These are phyloP conservation scores for Chionis minor DNA, from an alignment of 2,113 vertebrate genomes.

Conservation along the genomic window DNA sequence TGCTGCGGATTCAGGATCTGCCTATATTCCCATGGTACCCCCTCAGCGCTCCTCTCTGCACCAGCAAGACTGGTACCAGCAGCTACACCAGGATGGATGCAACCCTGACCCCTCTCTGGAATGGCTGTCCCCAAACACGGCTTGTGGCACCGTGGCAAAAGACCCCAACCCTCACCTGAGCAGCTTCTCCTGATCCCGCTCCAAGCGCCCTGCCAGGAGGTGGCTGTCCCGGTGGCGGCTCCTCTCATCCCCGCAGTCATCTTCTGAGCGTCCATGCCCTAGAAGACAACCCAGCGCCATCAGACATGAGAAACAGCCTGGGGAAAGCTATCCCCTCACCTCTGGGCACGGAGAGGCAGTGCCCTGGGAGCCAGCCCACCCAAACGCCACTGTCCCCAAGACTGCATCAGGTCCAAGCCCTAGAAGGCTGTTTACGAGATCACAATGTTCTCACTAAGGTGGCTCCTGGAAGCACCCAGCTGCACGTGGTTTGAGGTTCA, in stretches of 20 bases:
- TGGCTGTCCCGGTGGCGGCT: slow-evolving; percentile 84
- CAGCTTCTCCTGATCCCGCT: slow-evolving; percentile 92
- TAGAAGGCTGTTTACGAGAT: not conserved
- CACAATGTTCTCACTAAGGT: not conserved
- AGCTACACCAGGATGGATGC: not conserved
- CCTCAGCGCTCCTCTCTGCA: not conserved
- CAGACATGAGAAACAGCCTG: not conserved
- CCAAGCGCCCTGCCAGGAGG: slow-evolving; percentile 85
- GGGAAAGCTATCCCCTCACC: not conserved
- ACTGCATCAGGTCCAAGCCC: not conserved
- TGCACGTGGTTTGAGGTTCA: not conserved
- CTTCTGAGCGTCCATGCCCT: slow-evolving; percentile 78
- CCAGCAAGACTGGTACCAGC: not conserved
- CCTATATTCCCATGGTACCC: rapidly evolving
- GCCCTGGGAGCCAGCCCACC: not conserved
- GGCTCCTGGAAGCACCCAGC: not conserved
- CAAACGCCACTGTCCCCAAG: not conserved
- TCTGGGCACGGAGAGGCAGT: not conserved
- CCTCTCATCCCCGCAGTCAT: slow-evolving; percentile 85
- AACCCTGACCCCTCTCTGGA: not conserved
- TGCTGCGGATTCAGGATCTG: not conserved
- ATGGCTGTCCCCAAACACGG: not conserved
- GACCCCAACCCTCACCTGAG: slow-evolving; percentile 79
- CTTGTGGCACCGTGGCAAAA: not conserved
- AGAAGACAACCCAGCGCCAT: not conserved